Evolutionary conservation across 2,888 invertebrate species (phyloP).

Genomic region (Gymnoscelis rufifasciata): DNA sequence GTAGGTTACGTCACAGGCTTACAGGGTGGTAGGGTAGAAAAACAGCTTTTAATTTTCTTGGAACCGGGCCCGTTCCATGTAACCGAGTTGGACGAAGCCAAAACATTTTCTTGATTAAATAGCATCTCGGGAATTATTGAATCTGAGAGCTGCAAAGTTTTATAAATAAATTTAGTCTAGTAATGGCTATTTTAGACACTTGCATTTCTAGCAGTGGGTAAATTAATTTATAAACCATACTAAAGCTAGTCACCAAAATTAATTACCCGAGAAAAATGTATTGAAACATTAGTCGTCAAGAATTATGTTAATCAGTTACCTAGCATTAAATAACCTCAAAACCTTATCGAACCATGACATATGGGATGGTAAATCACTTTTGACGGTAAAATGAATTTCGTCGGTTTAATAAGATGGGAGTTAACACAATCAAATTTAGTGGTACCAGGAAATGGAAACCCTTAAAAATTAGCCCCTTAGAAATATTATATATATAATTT

Average conservation of each 20-base stretch:
- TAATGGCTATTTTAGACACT: too few species aligned
- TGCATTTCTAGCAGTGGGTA: too few species aligned
- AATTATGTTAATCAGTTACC: neutral
- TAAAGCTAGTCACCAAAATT: too few species aligned
- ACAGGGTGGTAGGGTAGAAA: conserved; percentile 30
- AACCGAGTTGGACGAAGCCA: conserved; percentile 11
- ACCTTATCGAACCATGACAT: conserved; percentile 2
- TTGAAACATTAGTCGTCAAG: too few species aligned
- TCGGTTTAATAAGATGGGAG: too few species aligned
- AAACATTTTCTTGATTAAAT: conserved; percentile 12
- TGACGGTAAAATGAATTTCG: conserved; percentile 20
- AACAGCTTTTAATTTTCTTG: conserved; percentile 36
- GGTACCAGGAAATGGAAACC: too few species aligned
- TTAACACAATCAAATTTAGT: too few species aligned
- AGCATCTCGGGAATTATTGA: conserved; percentile 10
- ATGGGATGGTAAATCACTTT: too few species aligned
- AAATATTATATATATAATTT: too few species aligned
- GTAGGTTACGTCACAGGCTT: conserved; percentile 25
- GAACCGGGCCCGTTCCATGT: conserved; percentile 21
- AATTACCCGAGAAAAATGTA: too few species aligned
- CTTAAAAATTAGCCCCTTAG: too few species aligned
- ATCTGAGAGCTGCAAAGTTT: neutral
- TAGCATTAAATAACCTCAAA: neutral
- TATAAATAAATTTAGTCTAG: neutral
- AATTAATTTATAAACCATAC: too few species aligned